A percentile compares a stretch with the other conserved stretches of the same genome.
Conservation (phyloP, 2,113 vertebrate species). For the Xerus inauris region DNA sequence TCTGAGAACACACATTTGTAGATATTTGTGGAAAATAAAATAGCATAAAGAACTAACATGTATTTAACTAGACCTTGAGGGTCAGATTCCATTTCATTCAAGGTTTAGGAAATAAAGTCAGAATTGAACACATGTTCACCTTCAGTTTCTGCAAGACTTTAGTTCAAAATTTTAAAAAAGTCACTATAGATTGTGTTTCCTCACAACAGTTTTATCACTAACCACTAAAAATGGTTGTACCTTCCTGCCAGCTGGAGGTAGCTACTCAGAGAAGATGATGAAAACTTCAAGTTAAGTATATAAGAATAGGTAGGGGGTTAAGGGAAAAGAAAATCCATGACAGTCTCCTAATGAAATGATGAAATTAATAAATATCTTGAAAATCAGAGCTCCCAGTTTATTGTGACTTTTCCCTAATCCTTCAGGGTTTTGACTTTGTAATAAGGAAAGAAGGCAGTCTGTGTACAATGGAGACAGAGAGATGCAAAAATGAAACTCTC, state of each 20-base stretch:
- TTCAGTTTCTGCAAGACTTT: not conserved
- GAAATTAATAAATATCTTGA: not conserved
- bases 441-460: not conserved
- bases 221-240: not conserved
- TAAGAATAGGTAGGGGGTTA: not conserved
- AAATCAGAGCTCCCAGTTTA: not conserved
- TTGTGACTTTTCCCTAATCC: not conserved
- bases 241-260: not conserved
- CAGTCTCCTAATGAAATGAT: not conserved
- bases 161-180: not conserved
- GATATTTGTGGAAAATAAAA: not conserved
- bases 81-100: not conserved
- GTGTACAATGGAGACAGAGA: not conserved
- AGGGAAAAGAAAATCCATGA: not conserved
- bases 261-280: not conserved
- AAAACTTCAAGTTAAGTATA: not conserved
- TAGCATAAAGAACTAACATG: not conserved
- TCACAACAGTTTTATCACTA: not conserved
- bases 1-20: not conserved
- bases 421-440: not conserved
- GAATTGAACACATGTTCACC: not conserved
- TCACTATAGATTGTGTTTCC: not conserved
- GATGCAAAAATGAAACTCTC: not conserved
- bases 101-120: not conserved
- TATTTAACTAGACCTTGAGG: not conserved